Base-by-base conservation (phyloP, 2,797 vertebrate genomes). In the Cetoscarus ocellatus region DNA sequence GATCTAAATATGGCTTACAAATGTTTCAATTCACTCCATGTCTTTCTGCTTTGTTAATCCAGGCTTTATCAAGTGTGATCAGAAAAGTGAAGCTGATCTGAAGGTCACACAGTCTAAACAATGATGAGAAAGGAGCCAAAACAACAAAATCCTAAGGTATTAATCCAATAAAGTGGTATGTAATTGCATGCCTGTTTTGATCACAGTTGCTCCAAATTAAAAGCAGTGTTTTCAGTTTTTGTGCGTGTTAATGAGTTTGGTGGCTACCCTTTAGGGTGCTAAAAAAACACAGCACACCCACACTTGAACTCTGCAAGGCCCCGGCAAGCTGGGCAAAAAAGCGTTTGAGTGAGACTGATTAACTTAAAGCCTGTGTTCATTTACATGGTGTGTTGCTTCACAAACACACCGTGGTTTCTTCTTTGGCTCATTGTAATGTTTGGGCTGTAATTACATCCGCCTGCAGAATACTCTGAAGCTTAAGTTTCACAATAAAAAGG, bases 251-350 rank as follows among this genome's bases (percentile, higher is more conserved):
- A 68, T 75, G 5, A 59, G 39, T 71, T 77, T 60, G 17, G 51
- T 40, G 48, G 17, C 69, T 57, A 61, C 71, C 62, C 78, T 69
- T 65, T 0, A 51, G 80, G 81, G 67, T 60, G 17, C 10, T 12
- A 7, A 65, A 73, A 67, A 81, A 84, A 27, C 4, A 27, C 27
- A 27, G 84, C 79, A 75, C 75, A 17, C 79, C 77, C 81, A 84
- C 84, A 57, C 73, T 67, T n/a, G 43, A 75, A 63, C 61, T 78
- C 52, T 61, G 70, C 44, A 5, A 55, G 61, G 51, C 49, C 52
- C 8, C 54, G 38, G 53, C 34, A 65, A 49, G 52, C 62, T 57
- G 57, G n/a, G 67, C 75, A 61, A 27, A 17, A 27, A 47, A 73
- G 54, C 4, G 11, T 40, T 43, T 17, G 40, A 67, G 38, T 47